These are phyloP conservation scores for Gymnoscelis rufifasciata DNA, from an alignment of 2,888 invertebrate genomes.

Conservation along the genomic window DNA sequence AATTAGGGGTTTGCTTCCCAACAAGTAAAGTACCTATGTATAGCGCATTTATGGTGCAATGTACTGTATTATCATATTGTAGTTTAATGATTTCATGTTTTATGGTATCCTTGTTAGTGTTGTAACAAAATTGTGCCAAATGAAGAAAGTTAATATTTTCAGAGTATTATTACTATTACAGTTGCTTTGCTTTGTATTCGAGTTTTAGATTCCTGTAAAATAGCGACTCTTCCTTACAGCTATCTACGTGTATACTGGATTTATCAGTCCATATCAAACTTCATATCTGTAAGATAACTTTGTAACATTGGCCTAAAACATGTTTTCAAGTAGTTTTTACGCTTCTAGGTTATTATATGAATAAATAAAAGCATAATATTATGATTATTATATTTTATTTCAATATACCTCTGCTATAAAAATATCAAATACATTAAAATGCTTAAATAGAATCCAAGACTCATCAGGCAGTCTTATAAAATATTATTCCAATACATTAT, in stretches of 20 bases:
- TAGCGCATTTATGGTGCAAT: too few relatives aligned
- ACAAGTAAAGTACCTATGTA: too few relatives aligned
- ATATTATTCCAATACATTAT: slow-evolving; percentile 36
- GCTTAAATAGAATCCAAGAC: slow-evolving; percentile 50
- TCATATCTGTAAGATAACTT: slow-evolving; percentile 23
- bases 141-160: slow-evolving; percentile 21
- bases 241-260: too few relatives aligned
- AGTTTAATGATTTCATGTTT: background rate
- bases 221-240: too few relatives aligned
- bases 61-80: too few relatives aligned
- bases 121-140: slow-evolving; percentile 22
- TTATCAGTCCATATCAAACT: slow-evolving; percentile 22
- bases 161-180: slow-evolving; percentile 8
- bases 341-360: slow-evolving; percentile 26
- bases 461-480: slow-evolving; percentile 43
- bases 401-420: slow-evolving; percentile 30
- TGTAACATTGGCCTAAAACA: slow-evolving; percentile 22
- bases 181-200: slow-evolving; percentile 10
- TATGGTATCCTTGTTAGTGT: background rate
- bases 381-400: slow-evolving; percentile 27
- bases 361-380: slow-evolving; percentile 27
- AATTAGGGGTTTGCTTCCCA: too few relatives aligned
- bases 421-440: slow-evolving; percentile 37
- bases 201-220: too few relatives aligned
- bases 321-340: slow-evolving; percentile 16